A percentile compares a stretch with the other conserved stretches of the same genome.
Conservation (phyloP, 2,888 invertebrate species). For the Acronicta alni region DNA sequence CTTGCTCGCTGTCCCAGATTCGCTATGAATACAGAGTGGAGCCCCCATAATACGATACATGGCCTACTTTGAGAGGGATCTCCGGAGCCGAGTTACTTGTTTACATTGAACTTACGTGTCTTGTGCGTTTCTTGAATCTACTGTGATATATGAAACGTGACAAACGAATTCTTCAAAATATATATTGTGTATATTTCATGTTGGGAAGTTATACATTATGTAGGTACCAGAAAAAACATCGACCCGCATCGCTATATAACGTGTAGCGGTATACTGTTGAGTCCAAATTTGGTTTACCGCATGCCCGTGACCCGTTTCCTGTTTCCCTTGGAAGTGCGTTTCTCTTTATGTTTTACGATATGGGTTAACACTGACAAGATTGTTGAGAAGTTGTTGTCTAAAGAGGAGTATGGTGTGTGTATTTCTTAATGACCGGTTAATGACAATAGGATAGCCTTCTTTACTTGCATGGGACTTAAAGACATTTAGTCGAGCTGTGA, state of each 20-base stretch:
- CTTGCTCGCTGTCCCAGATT: constrained; percentile 79
- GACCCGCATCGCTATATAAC: background rate
- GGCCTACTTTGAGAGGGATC: constrained; percentile 73
- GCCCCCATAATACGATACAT: constrained; percentile 77
- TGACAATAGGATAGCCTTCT: too few relatives aligned
- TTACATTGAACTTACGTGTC: constrained; percentile 64
- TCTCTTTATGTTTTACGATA: constrained; percentile 6
- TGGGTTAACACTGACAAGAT: background rate
- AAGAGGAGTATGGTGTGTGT: too few relatives aligned
- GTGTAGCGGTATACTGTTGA: constrained; percentile 25
- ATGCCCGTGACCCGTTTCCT: constrained; percentile 32
- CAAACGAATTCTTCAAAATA: constrained; percentile 9
- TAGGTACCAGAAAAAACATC: background rate
- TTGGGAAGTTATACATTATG: background rate
- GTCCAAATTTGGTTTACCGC: constrained; percentile 44
- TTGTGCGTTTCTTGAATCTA: constrained; percentile 23
- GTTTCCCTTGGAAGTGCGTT: constrained; percentile 25
- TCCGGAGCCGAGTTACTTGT: constrained; percentile 67
- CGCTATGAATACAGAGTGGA: constrained; percentile 80
- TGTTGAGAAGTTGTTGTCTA: background rate
- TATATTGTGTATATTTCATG: constrained; percentile 1
- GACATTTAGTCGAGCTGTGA: too few relatives aligned
- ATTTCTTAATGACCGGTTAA: too few relatives aligned
- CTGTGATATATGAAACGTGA: constrained; percentile 15
- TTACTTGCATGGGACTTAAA: too few relatives aligned